phyloP scores from a whole-genome alignment of 2,888 invertebrate species.

The Saturnia pavonia region DNA sequence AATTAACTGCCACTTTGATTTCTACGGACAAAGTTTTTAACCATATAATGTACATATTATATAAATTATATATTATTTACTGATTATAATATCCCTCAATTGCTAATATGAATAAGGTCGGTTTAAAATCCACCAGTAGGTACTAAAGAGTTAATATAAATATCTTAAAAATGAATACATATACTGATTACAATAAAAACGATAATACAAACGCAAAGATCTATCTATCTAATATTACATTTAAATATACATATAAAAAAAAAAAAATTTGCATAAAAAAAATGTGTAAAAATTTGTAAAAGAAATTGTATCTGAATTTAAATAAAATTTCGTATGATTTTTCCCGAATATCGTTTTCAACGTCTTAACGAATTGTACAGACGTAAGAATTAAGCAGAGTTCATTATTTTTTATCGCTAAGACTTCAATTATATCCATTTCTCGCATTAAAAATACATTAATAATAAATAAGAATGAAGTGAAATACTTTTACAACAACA shows the following conservation, averaged over 20 bases:
- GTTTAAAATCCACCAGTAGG: too few relatives aligned
- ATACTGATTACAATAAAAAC: not conserved
- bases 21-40: too few relatives aligned
- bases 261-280: not conserved
- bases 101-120: too few relatives aligned
- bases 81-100: too few relatives aligned
- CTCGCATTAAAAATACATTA: not conserved
- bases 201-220: too few relatives aligned
- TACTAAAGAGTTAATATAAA: too few relatives aligned
- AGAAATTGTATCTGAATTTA: not conserved
- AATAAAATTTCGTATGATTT: not conserved
- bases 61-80: too few relatives aligned
- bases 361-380: slow-evolving; percentile 3
- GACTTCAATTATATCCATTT: not conserved
- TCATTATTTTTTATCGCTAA: not conserved
- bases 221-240: not conserved
- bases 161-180: too few relatives aligned
- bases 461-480: not conserved
- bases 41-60: too few relatives aligned
- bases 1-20: too few relatives aligned
- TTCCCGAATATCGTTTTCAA: not conserved
- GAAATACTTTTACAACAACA: not conserved
- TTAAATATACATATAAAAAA: not conserved
- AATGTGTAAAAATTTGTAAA: not conserved
- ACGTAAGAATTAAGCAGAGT: not conserved